Evolutionary conservation across 2,113 vertebrate genomes (phyloP), one percentile per base, ranked within the genome.

Genomic region (Scomber japonicus): DNA sequence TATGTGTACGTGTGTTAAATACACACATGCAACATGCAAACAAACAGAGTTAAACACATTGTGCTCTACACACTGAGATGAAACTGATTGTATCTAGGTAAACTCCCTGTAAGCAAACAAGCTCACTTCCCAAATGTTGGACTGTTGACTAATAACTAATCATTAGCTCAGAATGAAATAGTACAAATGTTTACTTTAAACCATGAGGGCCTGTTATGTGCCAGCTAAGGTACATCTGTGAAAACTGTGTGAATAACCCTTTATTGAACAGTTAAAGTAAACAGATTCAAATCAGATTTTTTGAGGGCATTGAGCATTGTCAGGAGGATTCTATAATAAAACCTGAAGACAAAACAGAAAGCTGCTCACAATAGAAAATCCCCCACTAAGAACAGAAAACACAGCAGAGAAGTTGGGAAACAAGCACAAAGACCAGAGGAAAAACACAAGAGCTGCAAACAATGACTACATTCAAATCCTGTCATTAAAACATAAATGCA

Each of bases 391-490:
- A 72, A 77, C 16, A 4, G 51, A 11, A 56, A 24, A 50, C 57
- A 51, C 35, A 64, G 19, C 9, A 16, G 12, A 60, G 44, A 35
- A 10, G 35, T 5, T 48, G 40, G 3, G 53, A 51, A 82, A 66
- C 35, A 40, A 73, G n/a, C n/a, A 51, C n/a, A 67, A 54, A 54
- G 71, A 54, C n/a, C 31, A 74, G 49, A 24, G 3, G 12, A 19
- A 56, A 62, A 75, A 75, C 60, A 59, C 71, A 77, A 54, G 50
- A 19, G n/a, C 21, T 14, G 11, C 40, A 27, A 69, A 68, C 73
- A 66, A 40, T 24, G 24, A 78, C 24, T 27, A 8, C 64, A 84
- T 71, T 82, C 17, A 71, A 70, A 69, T 80, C 69, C 49, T 48
- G 66, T 24, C 69, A 83, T 46, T 16, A 73, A 35, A 70, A 46